A percentile compares a stretch with the other conserved stretches of the same genome.
Conservation (phyloP, 2,797 vertebrate species). For the Rhynchonycteris naso region DNA sequence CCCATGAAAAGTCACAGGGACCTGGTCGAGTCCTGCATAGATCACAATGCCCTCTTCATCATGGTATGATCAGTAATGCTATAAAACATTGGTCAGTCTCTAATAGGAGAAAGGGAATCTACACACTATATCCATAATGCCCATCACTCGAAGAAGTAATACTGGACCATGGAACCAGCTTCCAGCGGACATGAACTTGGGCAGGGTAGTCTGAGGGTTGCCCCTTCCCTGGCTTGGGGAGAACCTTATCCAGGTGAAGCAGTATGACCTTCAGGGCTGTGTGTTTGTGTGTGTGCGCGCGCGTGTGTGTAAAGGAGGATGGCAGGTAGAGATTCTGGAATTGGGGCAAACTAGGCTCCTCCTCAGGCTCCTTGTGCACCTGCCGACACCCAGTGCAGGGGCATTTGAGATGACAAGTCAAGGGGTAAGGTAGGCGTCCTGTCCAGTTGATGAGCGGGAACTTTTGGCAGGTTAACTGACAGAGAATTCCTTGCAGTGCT, state of each 20-base stretch:
- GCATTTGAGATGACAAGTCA: background rate
- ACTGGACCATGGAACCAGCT: background rate
- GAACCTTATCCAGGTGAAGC: background rate
- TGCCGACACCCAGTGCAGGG: background rate
- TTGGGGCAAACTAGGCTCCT: background rate
- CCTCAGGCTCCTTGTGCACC: background rate
- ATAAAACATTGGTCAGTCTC: accelerated
- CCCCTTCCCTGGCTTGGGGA: background rate
- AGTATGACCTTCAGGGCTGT: background rate
- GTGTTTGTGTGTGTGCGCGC: background rate
- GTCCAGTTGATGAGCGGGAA: accelerated
- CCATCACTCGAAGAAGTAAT: background rate
- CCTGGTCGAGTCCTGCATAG: too few species aligned
- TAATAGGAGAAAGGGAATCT: background rate
- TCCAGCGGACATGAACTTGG: background rate
- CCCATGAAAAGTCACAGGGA: background rate
- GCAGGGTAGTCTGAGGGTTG: background rate
- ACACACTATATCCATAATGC: background rate
- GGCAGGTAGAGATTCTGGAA: background rate
- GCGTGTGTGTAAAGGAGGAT: background rate
- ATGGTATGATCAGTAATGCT: accelerated
- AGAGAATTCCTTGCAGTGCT: background rate
- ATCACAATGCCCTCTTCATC: accelerated
- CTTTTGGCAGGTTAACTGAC: background rate
- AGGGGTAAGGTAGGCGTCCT: background rate